These are phyloP conservation scores for Amphiduros pacificus DNA, from an alignment of 2,888 invertebrate genomes.

Conservation along the genomic window DNA sequence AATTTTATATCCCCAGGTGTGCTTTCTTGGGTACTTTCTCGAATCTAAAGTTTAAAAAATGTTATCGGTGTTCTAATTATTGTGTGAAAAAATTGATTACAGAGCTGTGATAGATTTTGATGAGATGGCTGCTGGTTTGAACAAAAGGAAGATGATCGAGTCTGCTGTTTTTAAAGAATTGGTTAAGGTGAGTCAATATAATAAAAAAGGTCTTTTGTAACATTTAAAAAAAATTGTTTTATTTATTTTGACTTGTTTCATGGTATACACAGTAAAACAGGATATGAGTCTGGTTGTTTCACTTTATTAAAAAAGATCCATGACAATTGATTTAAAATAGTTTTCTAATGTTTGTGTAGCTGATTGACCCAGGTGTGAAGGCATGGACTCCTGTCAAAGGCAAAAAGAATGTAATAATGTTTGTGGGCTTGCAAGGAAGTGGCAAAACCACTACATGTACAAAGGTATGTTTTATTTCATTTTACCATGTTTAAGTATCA, in stretches of 20 bases:
- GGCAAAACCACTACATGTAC: constrained; percentile 99
- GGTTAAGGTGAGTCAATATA: constrained; percentile 72
- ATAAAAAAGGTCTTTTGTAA: neutral
- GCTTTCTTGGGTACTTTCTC: too few relatives aligned
- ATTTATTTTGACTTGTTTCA: neutral
- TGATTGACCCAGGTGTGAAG: constrained; percentile 97
- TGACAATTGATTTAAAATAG: neutral
- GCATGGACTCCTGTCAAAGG: constrained; percentile 95
- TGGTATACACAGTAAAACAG: neutral
- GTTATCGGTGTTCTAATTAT: too few relatives aligned
- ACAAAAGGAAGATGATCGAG: constrained; percentile 97
- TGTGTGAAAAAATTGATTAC: too few relatives aligned
- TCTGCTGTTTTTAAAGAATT: constrained; percentile 97
- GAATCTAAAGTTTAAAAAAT: too few relatives aligned
- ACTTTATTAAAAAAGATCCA: neutral
- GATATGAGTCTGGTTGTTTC: neutral
- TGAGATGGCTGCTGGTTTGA: constrained; percentile 96
- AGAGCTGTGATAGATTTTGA: constrained; percentile 96
- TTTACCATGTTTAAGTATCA: neutral
- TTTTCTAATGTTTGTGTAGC: constrained; percentile 61
- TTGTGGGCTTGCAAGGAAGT: constrained; percentile 98
- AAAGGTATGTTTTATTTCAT: constrained; percentile 64
- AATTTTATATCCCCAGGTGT: too few relatives aligned
- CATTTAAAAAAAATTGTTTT: neutral
- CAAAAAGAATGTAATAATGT: constrained; percentile 95